phyloP scores from a whole-genome alignment of 35 echinoderm and acorn worm genomes.

The Lytechinus pictus region DNA sequence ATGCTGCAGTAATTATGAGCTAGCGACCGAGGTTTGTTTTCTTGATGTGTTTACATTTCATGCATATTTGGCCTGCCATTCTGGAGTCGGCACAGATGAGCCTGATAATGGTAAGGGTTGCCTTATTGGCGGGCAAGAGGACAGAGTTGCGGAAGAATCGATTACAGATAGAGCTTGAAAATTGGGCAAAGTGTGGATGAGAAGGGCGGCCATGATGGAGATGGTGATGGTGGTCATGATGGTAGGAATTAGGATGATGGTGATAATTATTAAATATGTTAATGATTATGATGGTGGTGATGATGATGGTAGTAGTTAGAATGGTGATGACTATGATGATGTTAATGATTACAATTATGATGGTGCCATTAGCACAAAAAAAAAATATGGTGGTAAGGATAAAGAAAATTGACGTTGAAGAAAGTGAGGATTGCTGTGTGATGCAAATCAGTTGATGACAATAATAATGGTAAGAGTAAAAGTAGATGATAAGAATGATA shows the following conservation, averaged over 20 bases:
- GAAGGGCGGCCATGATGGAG: not conserved
- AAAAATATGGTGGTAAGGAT: too few species aligned
- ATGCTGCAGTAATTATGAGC: constrained; percentile 10
- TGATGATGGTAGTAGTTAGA: not conserved
- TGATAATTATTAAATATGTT: not conserved
- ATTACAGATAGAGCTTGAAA: constrained; percentile 11
- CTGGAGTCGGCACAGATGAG: not conserved
- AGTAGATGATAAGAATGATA: too few species aligned
- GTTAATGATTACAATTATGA: not conserved
- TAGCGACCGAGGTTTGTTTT: constrained; percentile 17
- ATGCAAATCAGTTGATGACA: too few species aligned
- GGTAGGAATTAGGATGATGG: not conserved
- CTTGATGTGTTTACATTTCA: constrained; percentile 19
- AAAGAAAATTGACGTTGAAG: too few species aligned
- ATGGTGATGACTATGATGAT: not conserved
- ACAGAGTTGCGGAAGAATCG: constrained; percentile 9
- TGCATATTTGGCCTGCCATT: not conserved
- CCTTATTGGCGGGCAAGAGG: not conserved
- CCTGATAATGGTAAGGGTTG: not conserved
- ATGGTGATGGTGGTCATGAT: not conserved
- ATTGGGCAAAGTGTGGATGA: not conserved
- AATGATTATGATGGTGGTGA: not conserved
- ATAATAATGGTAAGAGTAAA: too few species aligned
- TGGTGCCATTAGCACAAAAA: too few species aligned
- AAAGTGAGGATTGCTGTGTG: too few species aligned